Conservation (phyloP, 2,797 vertebrate genomes). For the Sardinella longiceps region DNA sequence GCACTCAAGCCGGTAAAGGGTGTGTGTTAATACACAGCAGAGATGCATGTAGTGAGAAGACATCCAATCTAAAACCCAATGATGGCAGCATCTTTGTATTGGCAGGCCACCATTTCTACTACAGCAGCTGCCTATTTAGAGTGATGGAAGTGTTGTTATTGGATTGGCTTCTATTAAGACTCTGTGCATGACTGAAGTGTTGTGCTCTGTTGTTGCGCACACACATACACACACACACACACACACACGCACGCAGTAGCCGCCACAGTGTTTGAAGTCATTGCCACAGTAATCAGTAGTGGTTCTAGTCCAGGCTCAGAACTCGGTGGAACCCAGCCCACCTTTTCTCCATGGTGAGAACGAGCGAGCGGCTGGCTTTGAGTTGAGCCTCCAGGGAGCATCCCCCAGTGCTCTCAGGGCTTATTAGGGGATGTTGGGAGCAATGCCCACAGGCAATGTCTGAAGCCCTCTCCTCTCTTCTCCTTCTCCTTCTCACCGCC, state of each 20-base stretch:
- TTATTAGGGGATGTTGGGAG: background rate
- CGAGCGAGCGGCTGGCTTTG: background rate
- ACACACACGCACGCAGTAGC: too few relatives aligned
- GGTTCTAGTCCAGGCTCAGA: background rate
- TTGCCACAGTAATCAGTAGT: background rate
- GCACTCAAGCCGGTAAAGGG: too few relatives aligned
- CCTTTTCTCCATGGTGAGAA: background rate
- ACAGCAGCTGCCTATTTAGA: background rate
- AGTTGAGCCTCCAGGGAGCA: background rate
- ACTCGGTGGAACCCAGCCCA: background rate
- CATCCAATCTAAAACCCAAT: too few relatives aligned
- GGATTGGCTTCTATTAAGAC: background rate
- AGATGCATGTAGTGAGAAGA: too few relatives aligned
- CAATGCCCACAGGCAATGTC: background rate
- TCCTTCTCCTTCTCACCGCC: too few relatives aligned
- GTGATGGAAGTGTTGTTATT: background rate
- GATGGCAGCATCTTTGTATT: background rate
- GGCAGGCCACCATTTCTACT: background rate
- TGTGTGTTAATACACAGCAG: too few relatives aligned
- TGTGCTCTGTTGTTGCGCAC: background rate
- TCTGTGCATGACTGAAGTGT: too few relatives aligned
- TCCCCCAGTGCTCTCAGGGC: background rate
- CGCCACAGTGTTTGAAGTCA: background rate
- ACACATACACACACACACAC: too few relatives aligned
- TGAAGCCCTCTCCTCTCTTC: background rate